A percentile compares a stretch with the other conserved stretches of the same genome.
These are phyloP conservation scores for Alviniconcha strummeri DNA, from an alignment of 2,888 invertebrate genomes.

Conservation along the genomic window DNA sequence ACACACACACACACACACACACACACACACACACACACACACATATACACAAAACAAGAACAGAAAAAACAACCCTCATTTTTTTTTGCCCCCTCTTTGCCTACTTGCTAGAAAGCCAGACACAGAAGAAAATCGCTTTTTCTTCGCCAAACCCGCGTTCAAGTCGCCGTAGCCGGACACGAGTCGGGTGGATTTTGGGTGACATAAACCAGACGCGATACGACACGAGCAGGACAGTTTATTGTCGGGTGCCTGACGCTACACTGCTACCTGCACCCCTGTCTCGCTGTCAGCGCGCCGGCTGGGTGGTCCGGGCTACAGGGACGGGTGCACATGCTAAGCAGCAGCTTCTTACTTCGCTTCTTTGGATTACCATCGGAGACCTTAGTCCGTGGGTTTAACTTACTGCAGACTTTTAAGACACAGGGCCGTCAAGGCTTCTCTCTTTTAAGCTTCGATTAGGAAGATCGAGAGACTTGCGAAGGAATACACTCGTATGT, in stretches of 20 bases:
- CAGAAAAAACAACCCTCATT: neutral
- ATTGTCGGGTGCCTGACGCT: slow-evolving; percentile 12
- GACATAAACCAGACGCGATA: slow-evolving; percentile 5
- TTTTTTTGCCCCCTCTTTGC: neutral
- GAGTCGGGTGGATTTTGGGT: too few relatives aligned
- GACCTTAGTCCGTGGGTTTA: too few relatives aligned
- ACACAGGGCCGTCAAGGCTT: too few relatives aligned
- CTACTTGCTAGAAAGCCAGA: neutral
- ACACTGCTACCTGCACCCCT: slow-evolving; percentile 9
- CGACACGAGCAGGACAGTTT: slow-evolving; percentile 17
- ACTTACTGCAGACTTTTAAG: too few relatives aligned
- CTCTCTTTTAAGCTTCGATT: too few relatives aligned
- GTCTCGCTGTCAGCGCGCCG: slow-evolving; percentile 14
- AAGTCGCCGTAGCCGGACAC: too few relatives aligned
- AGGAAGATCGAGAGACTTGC: too few relatives aligned
- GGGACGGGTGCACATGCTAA: neutral
- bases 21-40: neutral
- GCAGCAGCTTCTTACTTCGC: neutral
- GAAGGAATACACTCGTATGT: too few relatives aligned
- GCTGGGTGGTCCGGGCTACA: neutral
- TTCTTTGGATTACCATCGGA: neutral
- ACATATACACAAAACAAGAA: neutral
- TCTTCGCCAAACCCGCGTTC: too few relatives aligned
- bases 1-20: neutral
- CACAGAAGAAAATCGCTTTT: too few relatives aligned